Base-by-base conservation (phyloP, 1,140 invertebrate species). In the Platorchestia sp. region DNA sequence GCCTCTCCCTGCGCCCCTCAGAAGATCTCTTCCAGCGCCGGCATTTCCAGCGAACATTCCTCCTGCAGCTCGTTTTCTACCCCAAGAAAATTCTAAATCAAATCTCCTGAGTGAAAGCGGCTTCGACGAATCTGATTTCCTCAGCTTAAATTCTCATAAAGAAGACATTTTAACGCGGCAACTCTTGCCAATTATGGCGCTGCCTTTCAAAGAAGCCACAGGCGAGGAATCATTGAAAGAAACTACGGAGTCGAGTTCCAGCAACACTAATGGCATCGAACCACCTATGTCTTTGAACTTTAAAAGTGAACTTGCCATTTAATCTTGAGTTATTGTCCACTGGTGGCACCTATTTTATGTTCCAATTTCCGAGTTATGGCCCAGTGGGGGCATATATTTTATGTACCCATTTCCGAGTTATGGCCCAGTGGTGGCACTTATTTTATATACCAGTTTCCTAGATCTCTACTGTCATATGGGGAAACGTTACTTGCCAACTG, bases 281-380 rank as follows among this genome's bases (percentile, higher is more conserved):
- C n/a, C 41, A 89, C 41, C 87, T 41, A 41, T 89, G 87, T 89
- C 87, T 44, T 44, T 89, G 36, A 89, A 44, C 36, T 41, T 89
- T 89, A 89, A 89, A 89, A 89, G 87, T 89, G 87, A 89, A 44
- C n/a, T 89, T 75, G 27, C 59, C 36, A 89, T 89, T 89, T 89
- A 89, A 42, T 3, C 41, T 89, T 36, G 41, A 89, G 41, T 89
- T 86, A 86, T 86, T 42, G 87, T 43, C 5, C 27, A 19, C 59
- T 75, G 10, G 59, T 75, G 59, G 59, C 59, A 19, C 59, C 59
- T 75, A n/a, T n/a, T n/a, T n/a, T n/a, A n/a, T n/a, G n/a, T n/a
- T n/a, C n/a, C n/a, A n/a, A n/a, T n/a, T n/a, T n/a, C n/a, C n/a
- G n/a, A n/a, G n/a, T n/a, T n/a, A n/a, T n/a, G n/a, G n/a, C n/a